phyloP scores from a whole-genome alignment of 2,113 vertebrate species.

The Chitala chitala region DNA sequence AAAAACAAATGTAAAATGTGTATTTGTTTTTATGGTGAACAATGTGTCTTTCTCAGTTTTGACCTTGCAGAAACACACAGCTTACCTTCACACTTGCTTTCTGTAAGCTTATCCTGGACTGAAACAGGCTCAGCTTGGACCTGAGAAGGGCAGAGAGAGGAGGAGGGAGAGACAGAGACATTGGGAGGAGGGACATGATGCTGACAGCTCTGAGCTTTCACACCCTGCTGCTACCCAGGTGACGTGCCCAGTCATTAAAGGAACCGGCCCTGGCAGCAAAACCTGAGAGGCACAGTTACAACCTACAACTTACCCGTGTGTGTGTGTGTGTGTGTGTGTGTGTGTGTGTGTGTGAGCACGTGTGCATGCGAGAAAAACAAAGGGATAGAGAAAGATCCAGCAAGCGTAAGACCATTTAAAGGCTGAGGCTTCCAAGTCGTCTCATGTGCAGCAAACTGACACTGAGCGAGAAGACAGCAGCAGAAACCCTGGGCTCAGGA shows the following conservation, averaged over 20 bases:
- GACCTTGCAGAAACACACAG: neutral
- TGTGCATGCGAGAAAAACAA: too few relatives aligned
- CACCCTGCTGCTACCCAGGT: neutral
- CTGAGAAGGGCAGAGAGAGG: conserved; percentile 56
- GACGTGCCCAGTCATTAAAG: neutral
- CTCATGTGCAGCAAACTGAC: too few relatives aligned
- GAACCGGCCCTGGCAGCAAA: neutral
- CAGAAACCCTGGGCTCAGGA: too few relatives aligned
- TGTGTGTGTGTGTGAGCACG: neutral
- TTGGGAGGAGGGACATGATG: neutral
- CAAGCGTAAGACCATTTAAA: too few relatives aligned
- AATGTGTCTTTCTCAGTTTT: too few relatives aligned
- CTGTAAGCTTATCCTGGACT: conserved; percentile 98
- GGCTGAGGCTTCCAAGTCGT: too few relatives aligned
- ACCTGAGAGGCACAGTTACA: too few relatives aligned
- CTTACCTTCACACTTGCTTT: conserved; percentile 98
- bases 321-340: neutral
- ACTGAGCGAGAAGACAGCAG: too few relatives aligned
- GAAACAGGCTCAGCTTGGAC: conserved; percentile 97
- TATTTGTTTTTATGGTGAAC: too few relatives aligned
- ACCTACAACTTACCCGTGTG: neutral
- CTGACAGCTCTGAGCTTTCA: neutral
- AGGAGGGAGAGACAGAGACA: neutral
- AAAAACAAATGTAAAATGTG: too few relatives aligned
- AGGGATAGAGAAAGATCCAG: too few relatives aligned